These are phyloP conservation scores for cattle (Bos taurus) DNA, from an alignment of 2,113 vertebrate species.

Conservation along the genomic window DNA sequence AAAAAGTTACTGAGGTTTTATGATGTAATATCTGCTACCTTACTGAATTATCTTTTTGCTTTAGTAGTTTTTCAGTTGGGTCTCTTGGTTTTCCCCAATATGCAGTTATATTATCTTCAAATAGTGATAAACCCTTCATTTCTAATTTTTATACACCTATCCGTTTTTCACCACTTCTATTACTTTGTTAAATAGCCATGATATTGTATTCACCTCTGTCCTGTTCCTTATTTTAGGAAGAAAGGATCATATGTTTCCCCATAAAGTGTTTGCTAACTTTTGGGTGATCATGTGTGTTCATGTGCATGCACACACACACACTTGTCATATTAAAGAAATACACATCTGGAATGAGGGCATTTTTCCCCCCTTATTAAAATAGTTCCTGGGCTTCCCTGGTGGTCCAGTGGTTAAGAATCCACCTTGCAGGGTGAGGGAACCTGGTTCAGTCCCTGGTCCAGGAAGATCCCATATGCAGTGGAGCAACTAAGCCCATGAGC, in stretches of 20 bases:
- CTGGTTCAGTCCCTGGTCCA: neutral
- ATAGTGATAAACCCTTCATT: neutral
- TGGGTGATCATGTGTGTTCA: too few relatives aligned
- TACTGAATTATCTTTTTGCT: constrained; percentile 7
- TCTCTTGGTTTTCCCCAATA: neutral
- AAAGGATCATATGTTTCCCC: neutral
- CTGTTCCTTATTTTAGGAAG: neutral
- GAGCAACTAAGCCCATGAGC: neutral
- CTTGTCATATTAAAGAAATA: neutral
- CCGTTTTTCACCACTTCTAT: neutral
- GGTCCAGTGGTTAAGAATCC: neutral
- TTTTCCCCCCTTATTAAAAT: constrained; percentile 38
- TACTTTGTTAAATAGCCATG: neutral
- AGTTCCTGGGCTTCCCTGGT: neutral
- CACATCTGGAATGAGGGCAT: neutral
- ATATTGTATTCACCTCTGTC: neutral
- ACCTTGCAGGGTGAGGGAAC: neutral
- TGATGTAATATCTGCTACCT: neutral
- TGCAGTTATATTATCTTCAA: neutral
- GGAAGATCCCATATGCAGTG: neutral
- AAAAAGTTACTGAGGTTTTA: neutral
- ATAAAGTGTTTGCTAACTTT: neutral
- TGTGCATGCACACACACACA: too few relatives aligned
- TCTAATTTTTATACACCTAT: neutral
- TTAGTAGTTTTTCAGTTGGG: neutral